Evolutionary conservation across 2,113 vertebrate species (phyloP), one percentile per base, ranked within the genome.

Genomic region (Ciconia boyciana): DNA sequence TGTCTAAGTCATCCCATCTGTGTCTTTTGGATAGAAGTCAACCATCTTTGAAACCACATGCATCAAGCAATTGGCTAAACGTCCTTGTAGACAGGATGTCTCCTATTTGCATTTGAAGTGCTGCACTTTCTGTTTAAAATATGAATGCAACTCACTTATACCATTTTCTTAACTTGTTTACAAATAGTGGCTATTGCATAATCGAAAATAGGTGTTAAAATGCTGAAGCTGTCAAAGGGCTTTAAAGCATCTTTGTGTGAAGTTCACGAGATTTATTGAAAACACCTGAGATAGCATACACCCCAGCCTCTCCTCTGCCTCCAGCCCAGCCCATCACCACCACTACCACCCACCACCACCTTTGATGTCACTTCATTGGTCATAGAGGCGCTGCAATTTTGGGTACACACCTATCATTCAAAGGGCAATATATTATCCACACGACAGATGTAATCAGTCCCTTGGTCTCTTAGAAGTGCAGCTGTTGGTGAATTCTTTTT

Each of bases 1-100:
- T 98, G 97, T 96, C 97, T 98, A 98, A 98, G 97, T 97, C 96
- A 97, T 97, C 97, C 98, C 98, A 98, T 98, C 98, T 98, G 98
- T 97, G 98, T 97, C 97, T 98, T 89, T 98, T 98, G 98, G 98
- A 98, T 65, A 28, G 94, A 79, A 95, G 95, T 98, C 98, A 98
- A 93, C 94, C 96, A 87, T 97, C 97, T 97, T 96, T 79, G 77
- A 96, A 98, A 98, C 97, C 98, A 97, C 97, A 97, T 95, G 96
- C 95, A 98, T 97, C 97, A 96, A 97, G 97, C 97, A 98, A 97
- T 97, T 98, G 98, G 97, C 98, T 97, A 97, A 96, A 95, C 2
- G 89, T 97, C 91, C 96, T 96, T 75, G 93, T 93, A 97, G 98
- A 98, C 98, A 98, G 98, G 98, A 98, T 97, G 98, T 98, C 98